Conservation (phyloP, 2,113 vertebrate genomes). For the Archocentrus centrarchus region DNA sequence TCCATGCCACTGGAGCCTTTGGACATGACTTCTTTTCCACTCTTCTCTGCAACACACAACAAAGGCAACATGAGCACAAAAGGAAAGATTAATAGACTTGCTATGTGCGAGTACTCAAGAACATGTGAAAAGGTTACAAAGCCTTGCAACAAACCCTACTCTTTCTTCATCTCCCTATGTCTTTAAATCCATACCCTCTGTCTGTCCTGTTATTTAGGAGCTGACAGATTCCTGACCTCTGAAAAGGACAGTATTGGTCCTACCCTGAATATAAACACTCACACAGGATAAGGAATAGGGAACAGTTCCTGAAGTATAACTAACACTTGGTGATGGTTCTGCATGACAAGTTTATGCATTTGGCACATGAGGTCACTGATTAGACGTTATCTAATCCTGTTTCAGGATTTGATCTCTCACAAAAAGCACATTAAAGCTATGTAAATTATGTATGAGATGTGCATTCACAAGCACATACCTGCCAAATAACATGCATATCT, state of each 20-base stretch:
- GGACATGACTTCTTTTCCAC: constrained; percentile 93
- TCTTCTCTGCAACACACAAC: constrained; percentile 88
- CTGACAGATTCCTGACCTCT: constrained; percentile 40
- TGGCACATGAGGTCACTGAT: neutral
- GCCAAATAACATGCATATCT: constrained; percentile 23
- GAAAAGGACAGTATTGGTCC: neutral
- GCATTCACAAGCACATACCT: neutral
- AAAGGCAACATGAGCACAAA: neutral
- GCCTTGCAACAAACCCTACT: neutral
- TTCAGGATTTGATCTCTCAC: constrained; percentile 3
- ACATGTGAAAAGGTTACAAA: neutral
- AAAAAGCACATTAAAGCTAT: neutral
- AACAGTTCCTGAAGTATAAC: neutral
- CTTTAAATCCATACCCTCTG: constrained; percentile 1
- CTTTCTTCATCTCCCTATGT: neutral
- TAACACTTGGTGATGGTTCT: neutral
- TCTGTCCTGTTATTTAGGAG: constrained; percentile 32
- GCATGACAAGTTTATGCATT: neutral
- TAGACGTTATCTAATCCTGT: neutral
- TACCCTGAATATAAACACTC: constrained; percentile 9
- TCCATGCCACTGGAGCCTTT: constrained; percentile 96
- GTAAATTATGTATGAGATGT: neutral
- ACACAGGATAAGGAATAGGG: neutral
- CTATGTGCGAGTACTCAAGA: neutral
- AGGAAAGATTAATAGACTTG: neutral